phyloP scores from a whole-genome alignment of 1,140 invertebrate species.

The Asobara japonica region DNA sequence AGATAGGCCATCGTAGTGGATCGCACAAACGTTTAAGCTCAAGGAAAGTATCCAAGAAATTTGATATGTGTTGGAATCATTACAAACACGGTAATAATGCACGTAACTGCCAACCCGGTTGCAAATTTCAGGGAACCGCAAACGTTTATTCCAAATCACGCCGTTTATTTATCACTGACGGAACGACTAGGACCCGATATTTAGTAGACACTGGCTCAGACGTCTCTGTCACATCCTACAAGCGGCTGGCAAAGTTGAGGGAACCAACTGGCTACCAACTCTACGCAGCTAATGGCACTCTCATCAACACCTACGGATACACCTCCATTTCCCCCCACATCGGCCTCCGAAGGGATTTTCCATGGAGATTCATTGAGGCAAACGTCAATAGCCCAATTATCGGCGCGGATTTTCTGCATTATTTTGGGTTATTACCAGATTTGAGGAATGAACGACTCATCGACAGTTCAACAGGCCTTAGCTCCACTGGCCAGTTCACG shows the following conservation, averaged over 20 bases:
- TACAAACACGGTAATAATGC: constrained; percentile 33
- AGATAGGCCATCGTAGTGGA: constrained; percentile 1
- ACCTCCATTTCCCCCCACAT: background rate
- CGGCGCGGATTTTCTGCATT: constrained; percentile 58
- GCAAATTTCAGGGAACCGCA: constrained; percentile 25
- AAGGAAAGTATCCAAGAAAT: constrained; percentile 19
- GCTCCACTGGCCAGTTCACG: background rate
- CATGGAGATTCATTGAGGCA: constrained; percentile 60
- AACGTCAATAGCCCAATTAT: constrained; percentile 57
- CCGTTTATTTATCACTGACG: constrained; percentile 42
- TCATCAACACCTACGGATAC: constrained; percentile 55
- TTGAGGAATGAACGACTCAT: constrained; percentile 44
- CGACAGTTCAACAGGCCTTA: constrained; percentile 35
- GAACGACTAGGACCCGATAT: constrained; percentile 30
- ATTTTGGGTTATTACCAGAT: constrained; percentile 53
- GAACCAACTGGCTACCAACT: constrained; percentile 26
- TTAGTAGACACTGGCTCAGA: constrained; percentile 50
- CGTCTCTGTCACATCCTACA: constrained; percentile 45
- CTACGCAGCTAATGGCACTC: constrained; percentile 35
- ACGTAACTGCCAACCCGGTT: constrained; percentile 8
- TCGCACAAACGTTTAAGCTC: constrained; percentile 36
- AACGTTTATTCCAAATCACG: constrained; percentile 34
- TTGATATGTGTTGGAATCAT: constrained; percentile 26
- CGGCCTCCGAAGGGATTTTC: constrained; percentile 42
- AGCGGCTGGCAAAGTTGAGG: constrained; percentile 18